A percentile compares a stretch with the other conserved stretches of the same genome.
Evolutionary conservation across 1,140 invertebrate genomes (phyloP).

Genomic region (Aphaenogaster ashmeadi): DNA sequence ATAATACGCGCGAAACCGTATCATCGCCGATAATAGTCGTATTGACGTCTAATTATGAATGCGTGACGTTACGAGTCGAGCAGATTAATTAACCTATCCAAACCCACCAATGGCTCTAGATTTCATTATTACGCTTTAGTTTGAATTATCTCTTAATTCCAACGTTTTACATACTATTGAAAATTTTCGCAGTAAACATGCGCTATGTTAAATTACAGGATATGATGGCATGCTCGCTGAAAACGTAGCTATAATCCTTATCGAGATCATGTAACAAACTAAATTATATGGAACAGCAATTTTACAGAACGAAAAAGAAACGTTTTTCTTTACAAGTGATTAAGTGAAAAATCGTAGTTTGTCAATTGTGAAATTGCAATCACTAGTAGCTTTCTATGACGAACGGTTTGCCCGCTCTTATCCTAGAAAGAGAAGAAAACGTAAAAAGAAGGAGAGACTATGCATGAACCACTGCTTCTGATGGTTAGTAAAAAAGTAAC

Average conservation of each 20-base stretch:
- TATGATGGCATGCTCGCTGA: background rate
- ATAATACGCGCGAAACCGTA: constrained; percentile 39
- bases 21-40: constrained; percentile 6
- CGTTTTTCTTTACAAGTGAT: too few species aligned
- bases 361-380: background rate
- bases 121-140: background rate
- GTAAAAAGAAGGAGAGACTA: background rate
- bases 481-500: constrained; percentile 32
- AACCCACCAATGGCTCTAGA: background rate
- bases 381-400: background rate
- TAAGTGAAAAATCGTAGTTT: background rate
- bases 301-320: background rate
- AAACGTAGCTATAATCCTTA: background rate
- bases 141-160: constrained; percentile 12
- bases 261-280: background rate
- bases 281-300: background rate
- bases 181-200: background rate
- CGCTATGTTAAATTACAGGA: background rate
- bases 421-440: background rate
- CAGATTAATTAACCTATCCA: constrained; percentile 35
- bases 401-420: background rate
- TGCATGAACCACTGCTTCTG: background rate
- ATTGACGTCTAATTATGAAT: constrained; percentile 36
- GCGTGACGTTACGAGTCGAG: constrained; percentile 21
- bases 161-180: background rate